Conservation (phyloP, 1,140 invertebrate species). For the Medauroidea extradentata region DNA sequence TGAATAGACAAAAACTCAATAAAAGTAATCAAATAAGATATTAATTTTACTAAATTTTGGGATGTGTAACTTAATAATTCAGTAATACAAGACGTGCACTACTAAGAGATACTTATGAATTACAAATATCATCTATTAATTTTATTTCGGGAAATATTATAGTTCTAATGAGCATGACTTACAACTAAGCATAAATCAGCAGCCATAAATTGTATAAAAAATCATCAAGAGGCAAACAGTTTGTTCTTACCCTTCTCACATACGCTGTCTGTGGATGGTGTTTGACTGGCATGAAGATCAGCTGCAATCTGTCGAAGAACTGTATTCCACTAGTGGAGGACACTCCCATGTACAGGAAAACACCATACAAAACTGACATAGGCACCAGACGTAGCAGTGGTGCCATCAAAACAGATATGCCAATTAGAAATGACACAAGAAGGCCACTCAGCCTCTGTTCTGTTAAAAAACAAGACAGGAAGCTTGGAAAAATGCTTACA, state of each 20-base stretch:
- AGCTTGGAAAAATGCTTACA: too few species aligned
- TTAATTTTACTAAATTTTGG: too few species aligned
- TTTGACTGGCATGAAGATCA: conserved; percentile 91
- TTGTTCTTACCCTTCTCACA: conserved; percentile 7
- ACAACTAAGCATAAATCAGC: neutral
- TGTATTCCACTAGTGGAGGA: conserved; percentile 89
- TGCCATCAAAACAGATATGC: conserved; percentile 77
- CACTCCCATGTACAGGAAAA: conserved; percentile 96
- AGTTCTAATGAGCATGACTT: too few species aligned
- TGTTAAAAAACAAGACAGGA: too few species aligned
- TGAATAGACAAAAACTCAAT: too few species aligned
- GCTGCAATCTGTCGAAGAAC: conserved; percentile 78
- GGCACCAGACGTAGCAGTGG: conserved; percentile 77
- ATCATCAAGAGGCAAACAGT: neutral
- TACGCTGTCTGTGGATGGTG: conserved; percentile 73
- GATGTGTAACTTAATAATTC: too few species aligned
- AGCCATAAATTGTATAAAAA: neutral
- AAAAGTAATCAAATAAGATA: too few species aligned
- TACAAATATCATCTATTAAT: too few species aligned
- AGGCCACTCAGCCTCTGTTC: conserved; percentile 78
- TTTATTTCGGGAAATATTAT: too few species aligned
- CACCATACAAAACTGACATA: conserved; percentile 90
- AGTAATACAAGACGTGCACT: neutral
- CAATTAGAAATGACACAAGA: conserved; percentile 63
- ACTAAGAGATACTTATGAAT: too few species aligned